Evolutionary conservation across 2,888 invertebrate species (phyloP), one percentile per base, ranked within the genome.

Genomic region (Clostera curtula): DNA sequence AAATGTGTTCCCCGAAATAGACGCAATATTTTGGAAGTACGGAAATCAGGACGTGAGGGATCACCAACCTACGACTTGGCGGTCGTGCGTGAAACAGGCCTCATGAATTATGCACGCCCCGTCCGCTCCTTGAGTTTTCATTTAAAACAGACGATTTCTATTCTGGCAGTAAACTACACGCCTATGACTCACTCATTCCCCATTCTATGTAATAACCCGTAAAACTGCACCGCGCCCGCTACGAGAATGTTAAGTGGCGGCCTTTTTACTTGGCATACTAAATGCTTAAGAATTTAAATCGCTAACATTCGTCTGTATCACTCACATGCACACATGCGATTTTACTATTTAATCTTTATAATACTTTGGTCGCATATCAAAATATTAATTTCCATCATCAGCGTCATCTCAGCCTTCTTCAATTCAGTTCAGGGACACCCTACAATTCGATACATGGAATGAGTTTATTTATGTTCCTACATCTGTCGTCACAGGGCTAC

Each of bases 101-200:
- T 80, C 74, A 82, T 82, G 82, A 79, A 83, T 82, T 76, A 82
- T 82, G 74, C 52, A 80, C 56, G 63, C 58, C 65, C 62, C 60
- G 76, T 74, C 59, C 73, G 68, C 75, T 77, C 75, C 76, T 77
- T 75, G 75, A 73, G 72, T 80, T 74, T 66, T 75, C 76, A 75
- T 75, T 76, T 74, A 74, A 79, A 80, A 69, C 75, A 70, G 73
- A 71, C 76, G 74, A 79, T 82, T 82, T 79, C 80, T 80, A 82
- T 83, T 80, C 80, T 62, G 67, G 63, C 68, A 76, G 72, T 77
- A 73, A 75, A 70, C 70, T 69, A 68, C 70, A 69, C 69, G 75
- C 70, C 67, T 70, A 72, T 80, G 80, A 80, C 66, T 82, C 79
- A 80, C 71, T 79, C 77, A 70, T 74, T 80, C 69, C 65, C 66